Base-by-base conservation (phyloP, 2,888 invertebrate species). In the Neoscelio sp. region DNA sequence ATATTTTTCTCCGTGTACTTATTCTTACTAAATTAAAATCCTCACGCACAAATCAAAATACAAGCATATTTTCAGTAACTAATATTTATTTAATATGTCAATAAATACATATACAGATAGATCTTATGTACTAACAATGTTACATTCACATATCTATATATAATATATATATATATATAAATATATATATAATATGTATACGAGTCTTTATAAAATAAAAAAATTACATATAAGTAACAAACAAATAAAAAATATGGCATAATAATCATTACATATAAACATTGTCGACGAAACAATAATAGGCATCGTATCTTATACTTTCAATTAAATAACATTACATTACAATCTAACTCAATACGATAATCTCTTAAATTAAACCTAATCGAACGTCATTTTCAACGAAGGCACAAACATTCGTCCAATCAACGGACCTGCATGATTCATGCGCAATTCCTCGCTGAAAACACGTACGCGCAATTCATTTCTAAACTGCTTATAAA, bases 201-300 rank as follows among this genome's bases (percentile, higher is more conserved):
- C 35, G 73, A 73, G 54, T 67, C 71, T 71, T 67, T 8, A 67
- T 71, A 48, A 78, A 71, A 60, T 58, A 65, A 77, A 71, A 54
- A 68, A 70, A 52, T 60, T 64, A 62, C 60, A 52, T 78, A 78
- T 78, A 78, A 78, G 78, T 78, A 78, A 78, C 78, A 78, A 78
- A 78, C 2, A 38, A 71, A 73, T 78, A 78, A 78, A 78, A 78
- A 78, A 78, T 73, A 73, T 38, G 58, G n/a, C 23, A 52, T 52
- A 50, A 58, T 71, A 67, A 38, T 71, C 6, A 60, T n/a, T 65
- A 71, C 46, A 64, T 64, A 64, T 26, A 73, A 65, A 73, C 52
- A 62, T 52, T 54, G 44, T 54, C 46, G 35, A 44, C 42, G 15
- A 26, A 40, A 67, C 33, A 15, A 8, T 42, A 18, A 12, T 46